Evolutionary conservation across 2,888 invertebrate species (phyloP).

Genomic region (Orthosia gothica): DNA sequence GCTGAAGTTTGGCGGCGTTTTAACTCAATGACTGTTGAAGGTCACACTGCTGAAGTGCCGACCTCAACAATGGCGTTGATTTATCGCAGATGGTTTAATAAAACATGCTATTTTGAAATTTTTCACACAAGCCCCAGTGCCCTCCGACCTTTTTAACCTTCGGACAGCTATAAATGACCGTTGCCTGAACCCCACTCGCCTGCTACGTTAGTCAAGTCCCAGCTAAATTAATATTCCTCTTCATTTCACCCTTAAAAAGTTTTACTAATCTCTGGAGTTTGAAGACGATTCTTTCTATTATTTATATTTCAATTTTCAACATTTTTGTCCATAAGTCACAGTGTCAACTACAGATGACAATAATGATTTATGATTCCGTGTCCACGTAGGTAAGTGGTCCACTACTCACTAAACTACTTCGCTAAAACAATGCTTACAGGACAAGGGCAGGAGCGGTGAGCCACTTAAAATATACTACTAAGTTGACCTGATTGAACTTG

Average conservation of each 20-base stretch:
- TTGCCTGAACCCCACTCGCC: constrained; percentile 17
- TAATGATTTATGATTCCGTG: background rate
- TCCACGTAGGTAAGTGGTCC: background rate
- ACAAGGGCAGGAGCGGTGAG: background rate
- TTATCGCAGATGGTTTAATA: constrained; percentile 47
- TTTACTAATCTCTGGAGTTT: constrained; percentile 34
- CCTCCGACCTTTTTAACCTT: constrained; percentile 36
- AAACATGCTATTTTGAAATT: constrained; percentile 47
- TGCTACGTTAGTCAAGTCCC: constrained; percentile 23
- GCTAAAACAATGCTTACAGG: background rate
- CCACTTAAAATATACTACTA: constrained; percentile 34
- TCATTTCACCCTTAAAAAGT: constrained; percentile 43
- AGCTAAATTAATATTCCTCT: constrained; percentile 47
- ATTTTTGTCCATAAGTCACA: background rate
- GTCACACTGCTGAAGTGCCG: constrained; percentile 31
- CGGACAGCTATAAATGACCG: constrained; percentile 61
- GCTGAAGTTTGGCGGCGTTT: constrained; percentile 30
- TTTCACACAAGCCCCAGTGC: constrained; percentile 39
- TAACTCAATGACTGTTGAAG: constrained; percentile 38
- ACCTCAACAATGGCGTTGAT: constrained; percentile 45
- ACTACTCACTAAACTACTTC: background rate
- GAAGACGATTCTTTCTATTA: constrained; percentile 27
- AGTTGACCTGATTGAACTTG: constrained; percentile 43
- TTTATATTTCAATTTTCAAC: background rate
- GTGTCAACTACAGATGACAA: background rate